Percentiles rank a stretch among this genome's conserved stretches.
Evolutionary conservation across 53 echinoderm and acorn worm species (phyloP).

Genomic region (Astropecten irregularis): DNA sequence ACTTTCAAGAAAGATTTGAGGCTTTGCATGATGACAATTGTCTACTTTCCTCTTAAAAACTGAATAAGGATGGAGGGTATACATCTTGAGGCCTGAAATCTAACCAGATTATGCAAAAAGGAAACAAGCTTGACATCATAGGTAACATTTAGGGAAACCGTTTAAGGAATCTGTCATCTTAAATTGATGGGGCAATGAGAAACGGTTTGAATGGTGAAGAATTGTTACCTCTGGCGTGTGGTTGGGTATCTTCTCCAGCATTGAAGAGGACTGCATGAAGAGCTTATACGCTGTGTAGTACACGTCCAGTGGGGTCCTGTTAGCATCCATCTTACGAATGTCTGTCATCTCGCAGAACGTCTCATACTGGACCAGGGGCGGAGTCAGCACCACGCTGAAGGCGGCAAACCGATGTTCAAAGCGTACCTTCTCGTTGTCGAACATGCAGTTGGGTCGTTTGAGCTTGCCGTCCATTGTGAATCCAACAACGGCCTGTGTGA

Average conservation of each 20-base stretch:
- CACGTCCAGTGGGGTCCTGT: conserved; percentile 61
- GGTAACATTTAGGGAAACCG: too few species aligned
- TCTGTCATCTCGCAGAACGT: conserved; percentile 89
- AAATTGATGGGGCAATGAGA: too few species aligned
- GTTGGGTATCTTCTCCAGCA: conserved; percentile 81
- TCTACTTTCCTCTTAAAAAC: too few species aligned
- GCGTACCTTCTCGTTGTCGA: conserved; percentile 91
- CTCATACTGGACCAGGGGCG: conserved; percentile 95
- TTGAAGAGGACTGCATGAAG: conserved; percentile 75
- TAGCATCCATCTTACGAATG: conserved; percentile 69
- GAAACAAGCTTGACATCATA: too few species aligned
- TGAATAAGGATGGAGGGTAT: too few species aligned
- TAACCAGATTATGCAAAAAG: too few species aligned
- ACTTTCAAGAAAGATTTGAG: too few species aligned
- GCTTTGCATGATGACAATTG: too few species aligned
- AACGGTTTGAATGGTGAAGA: too few species aligned
- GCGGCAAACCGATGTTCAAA: conserved; percentile 93
- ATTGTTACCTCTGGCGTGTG: conserved; percentile 73
- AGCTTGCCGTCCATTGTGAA: conserved; percentile 85
- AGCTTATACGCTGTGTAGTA: conserved; percentile 80
- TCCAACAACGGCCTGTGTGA: conserved; percentile 83
- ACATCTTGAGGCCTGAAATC: too few species aligned
- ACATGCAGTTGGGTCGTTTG: conserved; percentile 81
- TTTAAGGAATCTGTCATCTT: too few species aligned
- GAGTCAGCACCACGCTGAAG: conserved; percentile 80